Base-by-base conservation (phyloP, 2,113 vertebrate genomes). In the Myotis brandtii region DNA sequence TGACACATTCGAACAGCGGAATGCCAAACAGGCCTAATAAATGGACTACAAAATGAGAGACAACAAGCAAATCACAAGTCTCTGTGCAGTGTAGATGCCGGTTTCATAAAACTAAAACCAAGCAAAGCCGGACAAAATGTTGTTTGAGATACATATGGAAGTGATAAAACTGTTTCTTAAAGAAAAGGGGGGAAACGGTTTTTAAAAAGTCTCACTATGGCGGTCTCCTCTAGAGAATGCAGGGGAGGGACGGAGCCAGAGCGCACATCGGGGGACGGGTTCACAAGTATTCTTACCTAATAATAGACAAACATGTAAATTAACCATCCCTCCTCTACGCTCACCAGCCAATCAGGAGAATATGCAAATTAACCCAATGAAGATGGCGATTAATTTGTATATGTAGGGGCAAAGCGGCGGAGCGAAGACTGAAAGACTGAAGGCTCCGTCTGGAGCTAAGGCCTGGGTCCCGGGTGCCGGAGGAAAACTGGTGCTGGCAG, bases 61-160 rank as follows among this genome's bases (percentile, higher is more conserved):
- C 77, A 87, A 80, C 13, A 77, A 86, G 77, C 80, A 89, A 95
- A 82, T 82, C 59, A 82, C 86, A 79, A 77, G 46, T 77, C 73
- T 73, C 64, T 85, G 37, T 46, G 30, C 37, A 56, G 59, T 54
- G 62, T 87, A 17, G 66, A 66, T 64, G 59, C 64, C 30, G 34
- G 46, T 86, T 93, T 77, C 73, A 95, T 56, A 86, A 95, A 96
- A 80, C 18, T 32, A 75, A 96, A 91, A 92, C 32, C 62, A 93
- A 89, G 89, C 21, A 91, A 79, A 96, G 86, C 52, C 37, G 93
- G 64, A 86, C 73, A 81, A 82, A 43, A 86, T 69, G 70, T 77
- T 86, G 90, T 89, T 62, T 91, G 82, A 87, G 59, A 77, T 66
- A 66, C 46, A 75, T 80, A 91, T 67, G 54, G 59, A 92, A 89